A percentile compares a stretch with the other conserved stretches of the same genome.
phyloP scores from a whole-genome alignment of 2,888 invertebrate genomes.

The Oscheius myriophilus region DNA sequence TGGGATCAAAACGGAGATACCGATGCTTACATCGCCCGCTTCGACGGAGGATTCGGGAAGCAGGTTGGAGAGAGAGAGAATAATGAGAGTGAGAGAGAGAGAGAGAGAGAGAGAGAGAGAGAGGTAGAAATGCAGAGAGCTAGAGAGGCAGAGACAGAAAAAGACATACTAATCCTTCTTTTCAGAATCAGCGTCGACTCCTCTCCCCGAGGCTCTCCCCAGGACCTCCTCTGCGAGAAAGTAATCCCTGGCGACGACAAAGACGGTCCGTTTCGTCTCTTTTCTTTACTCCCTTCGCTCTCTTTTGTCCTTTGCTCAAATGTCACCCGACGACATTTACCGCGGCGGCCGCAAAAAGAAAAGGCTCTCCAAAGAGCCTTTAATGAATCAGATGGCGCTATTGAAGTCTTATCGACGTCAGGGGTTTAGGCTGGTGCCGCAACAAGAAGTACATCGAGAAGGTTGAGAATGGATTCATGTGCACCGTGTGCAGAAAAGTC shows the following conservation, averaged over 20 bases:
- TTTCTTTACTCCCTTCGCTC: constrained; percentile 13
- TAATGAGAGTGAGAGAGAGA: neutral
- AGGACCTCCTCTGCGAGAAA: constrained; percentile 36
- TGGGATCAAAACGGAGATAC: neutral
- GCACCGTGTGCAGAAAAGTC: constrained; percentile 68
- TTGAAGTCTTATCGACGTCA: neutral
- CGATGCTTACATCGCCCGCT: constrained; percentile 21
- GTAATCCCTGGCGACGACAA: constrained; percentile 68
- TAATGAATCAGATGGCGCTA: neutral
- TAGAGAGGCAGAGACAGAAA: neutral
- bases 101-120: neutral
- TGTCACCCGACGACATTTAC: neutral
- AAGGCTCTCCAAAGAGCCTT: neutral
- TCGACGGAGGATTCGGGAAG: constrained; percentile 25
- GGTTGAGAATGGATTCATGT: constrained; percentile 62
- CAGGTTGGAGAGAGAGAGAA: neutral
- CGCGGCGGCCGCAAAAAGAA: neutral
- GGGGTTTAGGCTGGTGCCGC: constrained; percentile 70
- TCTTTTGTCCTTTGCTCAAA: constrained; percentile 8
- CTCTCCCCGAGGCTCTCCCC: constrained; percentile 41
- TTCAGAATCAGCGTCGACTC: constrained; percentile 22
- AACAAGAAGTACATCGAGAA: constrained; percentile 70
- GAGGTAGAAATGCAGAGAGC: neutral
- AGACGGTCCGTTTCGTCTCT: constrained; percentile 57
- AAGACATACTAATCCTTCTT: neutral